These are phyloP conservation scores for Tryphoninae sp. DNA, from an alignment of 2,888 invertebrate genomes.

Conservation along the genomic window DNA sequence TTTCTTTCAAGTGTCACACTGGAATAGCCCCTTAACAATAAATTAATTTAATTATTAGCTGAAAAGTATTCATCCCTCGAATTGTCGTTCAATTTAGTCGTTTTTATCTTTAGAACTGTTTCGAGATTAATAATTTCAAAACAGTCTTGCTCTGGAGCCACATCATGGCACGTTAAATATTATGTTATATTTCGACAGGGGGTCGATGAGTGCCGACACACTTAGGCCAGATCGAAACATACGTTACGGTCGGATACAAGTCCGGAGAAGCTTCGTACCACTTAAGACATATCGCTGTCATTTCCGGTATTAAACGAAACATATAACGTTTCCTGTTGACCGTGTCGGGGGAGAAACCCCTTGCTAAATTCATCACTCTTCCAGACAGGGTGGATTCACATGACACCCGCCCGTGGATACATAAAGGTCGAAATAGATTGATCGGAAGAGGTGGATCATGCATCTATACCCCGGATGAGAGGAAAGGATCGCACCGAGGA, in stretches of 20 bases:
- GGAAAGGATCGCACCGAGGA: constrained; percentile 29
- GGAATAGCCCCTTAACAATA: too few relatives aligned
- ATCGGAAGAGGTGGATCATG: constrained; percentile 28
- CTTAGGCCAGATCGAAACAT: too few relatives aligned
- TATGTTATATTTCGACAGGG: not conserved
- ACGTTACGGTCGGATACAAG: not conserved
- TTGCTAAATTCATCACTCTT: constrained; percentile 24
- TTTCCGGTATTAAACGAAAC: constrained; percentile 52
- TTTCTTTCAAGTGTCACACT: too few relatives aligned
- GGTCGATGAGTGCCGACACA: too few relatives aligned
- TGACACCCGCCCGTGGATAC: constrained; percentile 21
- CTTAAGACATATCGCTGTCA: constrained; percentile 42
- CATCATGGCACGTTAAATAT: not conserved
- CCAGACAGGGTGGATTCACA: constrained; percentile 24
- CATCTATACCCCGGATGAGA: too few relatives aligned
- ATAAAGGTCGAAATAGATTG: constrained; percentile 36
- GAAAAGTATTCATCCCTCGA: too few relatives aligned
- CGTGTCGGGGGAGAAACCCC: constrained; percentile 1
- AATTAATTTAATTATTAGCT: too few relatives aligned
- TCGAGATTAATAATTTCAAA: too few relatives aligned
- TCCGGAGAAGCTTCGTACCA: not conserved
- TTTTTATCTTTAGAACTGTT: too few relatives aligned
- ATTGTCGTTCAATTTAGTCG: too few relatives aligned
- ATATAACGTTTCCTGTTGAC: constrained; percentile 32
- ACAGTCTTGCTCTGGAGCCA: not conserved